Base-by-base conservation (phyloP, 2,797 vertebrate genomes). In the Spinibarbus caldwelli region DNA sequence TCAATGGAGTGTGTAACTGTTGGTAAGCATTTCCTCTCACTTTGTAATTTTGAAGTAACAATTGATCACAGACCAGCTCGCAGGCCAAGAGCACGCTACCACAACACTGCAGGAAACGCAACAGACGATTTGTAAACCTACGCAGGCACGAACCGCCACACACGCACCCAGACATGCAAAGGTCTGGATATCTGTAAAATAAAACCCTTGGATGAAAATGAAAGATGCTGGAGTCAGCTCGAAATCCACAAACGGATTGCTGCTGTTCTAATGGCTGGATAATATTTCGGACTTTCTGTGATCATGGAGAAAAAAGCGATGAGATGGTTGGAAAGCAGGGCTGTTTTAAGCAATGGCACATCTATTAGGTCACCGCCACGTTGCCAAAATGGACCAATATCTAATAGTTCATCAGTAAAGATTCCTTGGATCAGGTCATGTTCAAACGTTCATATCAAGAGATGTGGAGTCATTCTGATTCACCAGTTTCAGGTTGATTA, bases 401-500 rank as follows among this genome's bases (percentile, higher is more conserved):
- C 80, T 34, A 78, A 26, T 4, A 23, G 41, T 41, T 80, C 8
- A 34, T 78, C 47, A 47, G 6, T 26, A 34, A 36, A 72, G 23
- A 59, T 59, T 76, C 79, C 70, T 72, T 54, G 57, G 62, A 82
- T 52, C 47, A 80, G 78, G 45, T 14, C 45, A 64, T 15, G 14
- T 47, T 62, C 47, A 57, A 78, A 84, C 57, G 47, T 66, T 80
- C 78, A 82, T 82, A 52, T 57, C 81, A 84, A 84, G 85, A 85
- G 17, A 78, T 23, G 70, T 23, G 70, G 83, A 57, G 68, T 92
- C 92, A 90, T 87, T 31, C 84, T 88, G 85, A 90, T 87, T 88
- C 79, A 88, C 75, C 47, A 87, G 89, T 93, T 92, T 94, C 92
- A 90, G 87, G 88, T 94, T 94, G 94, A 95, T 94, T 88, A 95